These are phyloP conservation scores for Euspilapteryx auroguttella DNA, from an alignment of 2,888 invertebrate genomes.

Conservation along the genomic window DNA sequence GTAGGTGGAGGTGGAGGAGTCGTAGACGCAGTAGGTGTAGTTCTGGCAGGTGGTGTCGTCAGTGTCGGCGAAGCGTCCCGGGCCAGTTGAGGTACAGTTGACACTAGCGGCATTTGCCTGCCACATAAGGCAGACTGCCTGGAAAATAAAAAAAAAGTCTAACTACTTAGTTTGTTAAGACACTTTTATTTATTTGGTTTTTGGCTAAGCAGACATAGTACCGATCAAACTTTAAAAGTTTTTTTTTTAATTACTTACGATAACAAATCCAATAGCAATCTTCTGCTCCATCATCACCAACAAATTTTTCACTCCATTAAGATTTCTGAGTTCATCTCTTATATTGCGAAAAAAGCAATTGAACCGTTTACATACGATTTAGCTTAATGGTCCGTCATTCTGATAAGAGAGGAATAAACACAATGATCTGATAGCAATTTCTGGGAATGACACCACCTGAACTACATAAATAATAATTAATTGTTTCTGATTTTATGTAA, in stretches of 20 bases:
- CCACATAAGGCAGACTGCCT: conserved; percentile 10
- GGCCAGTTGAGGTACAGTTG: conserved; percentile 23
- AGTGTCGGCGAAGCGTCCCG: conserved; percentile 32
- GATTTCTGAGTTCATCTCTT: not conserved
- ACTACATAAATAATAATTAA: too few relatives aligned
- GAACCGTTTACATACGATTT: too few relatives aligned
- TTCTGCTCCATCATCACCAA: conserved; percentile 6
- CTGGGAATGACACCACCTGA: too few relatives aligned
- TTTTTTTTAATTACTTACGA: conserved; percentile 17
- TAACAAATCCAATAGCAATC: conserved; percentile 12
- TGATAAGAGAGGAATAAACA: too few relatives aligned
- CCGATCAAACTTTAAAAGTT: not conserved
- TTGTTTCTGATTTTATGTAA: too few relatives aligned
- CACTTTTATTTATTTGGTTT: too few relatives aligned
- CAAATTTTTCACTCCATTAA: not conserved
- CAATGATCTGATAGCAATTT: too few relatives aligned
- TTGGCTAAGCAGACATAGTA: too few relatives aligned
- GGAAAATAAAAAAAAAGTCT: too few relatives aligned
- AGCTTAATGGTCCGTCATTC: too few relatives aligned
- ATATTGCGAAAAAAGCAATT: too few relatives aligned
- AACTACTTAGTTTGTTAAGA: too few relatives aligned
- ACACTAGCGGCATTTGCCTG: conserved; percentile 21
- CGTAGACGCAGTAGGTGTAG: conserved; percentile 34
- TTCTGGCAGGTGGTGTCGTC: conserved; percentile 35
- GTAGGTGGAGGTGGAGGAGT: conserved; percentile 15